Percentiles rank a stretch among this genome's conserved stretches.
Evolutionary conservation across 2,113 vertebrate species (phyloP).

Genomic region (Saimiri boliviensis): DNA sequence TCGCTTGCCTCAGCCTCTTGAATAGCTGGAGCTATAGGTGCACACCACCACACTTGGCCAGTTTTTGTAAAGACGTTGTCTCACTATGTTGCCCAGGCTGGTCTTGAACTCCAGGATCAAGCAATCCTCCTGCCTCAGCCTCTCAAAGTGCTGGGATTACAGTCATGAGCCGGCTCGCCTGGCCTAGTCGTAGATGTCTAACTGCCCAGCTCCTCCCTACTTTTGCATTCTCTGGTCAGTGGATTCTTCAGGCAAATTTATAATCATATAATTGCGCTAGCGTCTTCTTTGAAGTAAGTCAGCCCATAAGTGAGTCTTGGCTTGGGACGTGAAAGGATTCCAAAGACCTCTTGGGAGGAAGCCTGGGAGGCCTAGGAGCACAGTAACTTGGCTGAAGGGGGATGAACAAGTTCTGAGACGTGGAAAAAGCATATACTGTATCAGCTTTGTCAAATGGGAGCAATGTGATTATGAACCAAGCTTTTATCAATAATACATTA

Average conservation of each 20-base stretch:
- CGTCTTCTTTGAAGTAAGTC: conserved; percentile 56
- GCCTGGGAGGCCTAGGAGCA: background rate
- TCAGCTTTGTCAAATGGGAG: conserved; percentile 8
- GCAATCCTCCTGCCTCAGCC: no score
- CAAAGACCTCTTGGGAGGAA: background rate
- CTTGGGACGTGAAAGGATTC: background rate
- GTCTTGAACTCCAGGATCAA: no score
- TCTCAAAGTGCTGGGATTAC: no score
- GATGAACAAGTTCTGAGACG: background rate
- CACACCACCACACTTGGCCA: no score
- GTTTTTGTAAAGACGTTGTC: no score
- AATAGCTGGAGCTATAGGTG: no score
- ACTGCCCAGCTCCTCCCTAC: background rate
- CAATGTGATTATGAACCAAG: conserved; percentile 31
- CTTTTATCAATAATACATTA: conserved; percentile 65
- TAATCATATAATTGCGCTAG: conserved; percentile 33
- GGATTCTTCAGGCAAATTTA: conserved; percentile 16
- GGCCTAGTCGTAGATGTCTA: background rate
- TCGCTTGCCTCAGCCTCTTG: no score
- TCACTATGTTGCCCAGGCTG: no score
- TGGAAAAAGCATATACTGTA: background rate
- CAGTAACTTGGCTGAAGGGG: background rate
- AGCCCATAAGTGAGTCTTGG: background rate
- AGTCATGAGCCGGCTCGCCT: no score
- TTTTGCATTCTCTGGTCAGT: conserved; percentile 41